Evolutionary conservation across 2,113 vertebrate genomes (phyloP), one percentile per base, ranked within the genome.

Genomic region (Balaenoptera acutorostrata): DNA sequence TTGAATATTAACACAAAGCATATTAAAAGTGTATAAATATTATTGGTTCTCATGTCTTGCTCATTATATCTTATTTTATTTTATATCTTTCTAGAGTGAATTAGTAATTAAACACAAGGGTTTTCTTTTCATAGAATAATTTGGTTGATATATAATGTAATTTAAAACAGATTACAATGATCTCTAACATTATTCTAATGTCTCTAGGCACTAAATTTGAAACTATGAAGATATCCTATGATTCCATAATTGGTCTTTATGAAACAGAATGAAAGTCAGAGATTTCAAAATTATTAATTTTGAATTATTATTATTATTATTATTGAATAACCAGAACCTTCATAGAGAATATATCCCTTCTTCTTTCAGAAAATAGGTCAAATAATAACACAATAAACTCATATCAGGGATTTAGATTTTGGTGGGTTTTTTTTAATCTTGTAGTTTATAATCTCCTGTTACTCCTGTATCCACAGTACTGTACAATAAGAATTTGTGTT

Each of bases 21-120:
- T 55, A 97, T 98, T 98, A 95, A 98, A 96, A 98, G 92, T 97
- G 69, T 98, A 97, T 98, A 98, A 98, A 98, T 98, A 98, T 98
- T 78, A 83, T 87, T 97, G 95, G 96, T 96, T 98, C 87, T 97
- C 96, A 98, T 95, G 98, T 98, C 97, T 98, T 98, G 95, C 93
- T 98, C 92, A 98, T 98, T 97, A 94, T 98, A 97, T 97, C 95
- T 98, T 92, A 5, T 98, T 97, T 72, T 81, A 14, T 97, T 98
- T 91, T 87, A 96, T 93, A 95, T 78, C 95, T 63, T 33, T 96
- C 88, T 91, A 93, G 87, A 95, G 83, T 90, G 68, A 95, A 93
- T 94, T 96, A 91, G 61, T 96, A 80, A 89, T 92, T 95, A 95
- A 95, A 94, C 52, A 88, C 52, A 90, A 49, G 6, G 31, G 33